Conservation (phyloP, 2,888 invertebrate species). For the Doris montereyensis region DNA sequence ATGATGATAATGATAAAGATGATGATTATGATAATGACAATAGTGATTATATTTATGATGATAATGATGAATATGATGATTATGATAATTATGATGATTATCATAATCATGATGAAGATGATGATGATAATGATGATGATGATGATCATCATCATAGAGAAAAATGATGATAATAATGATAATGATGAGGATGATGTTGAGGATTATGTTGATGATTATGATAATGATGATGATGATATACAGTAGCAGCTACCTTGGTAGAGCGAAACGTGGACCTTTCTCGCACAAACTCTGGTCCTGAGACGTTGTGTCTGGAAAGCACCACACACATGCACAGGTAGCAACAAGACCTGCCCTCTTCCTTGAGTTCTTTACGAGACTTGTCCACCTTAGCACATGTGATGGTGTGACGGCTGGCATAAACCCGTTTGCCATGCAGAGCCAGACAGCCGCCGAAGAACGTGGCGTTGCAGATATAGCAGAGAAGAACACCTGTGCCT, state of each 20-base stretch:
- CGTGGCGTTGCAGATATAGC: slow-evolving; percentile 63
- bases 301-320: slow-evolving; percentile 44
- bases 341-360: slow-evolving; percentile 40
- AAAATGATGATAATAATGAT: not conserved
- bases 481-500: slow-evolving; percentile 64
- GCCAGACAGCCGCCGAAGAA: slow-evolving; percentile 64
- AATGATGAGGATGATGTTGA: not conserved
- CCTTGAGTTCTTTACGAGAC: slow-evolving; percentile 47
- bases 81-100: not conserved
- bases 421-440: slow-evolving; percentile 57
- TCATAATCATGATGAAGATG: not conserved
- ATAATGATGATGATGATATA: not conserved
- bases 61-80: not conserved
- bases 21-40: slow-evolving; percentile 9
- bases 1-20: slow-evolving; percentile 21
- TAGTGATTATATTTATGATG: no score
- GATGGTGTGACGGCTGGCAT: slow-evolving; percentile 51
- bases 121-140: slow-evolving; percentile 29
- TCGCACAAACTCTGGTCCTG: slow-evolving; percentile 56
- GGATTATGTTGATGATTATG: not conserved
- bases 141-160: slow-evolving; percentile 17
- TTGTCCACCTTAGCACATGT: slow-evolving; percentile 47
- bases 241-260: slow-evolving; percentile 43
- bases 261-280: slow-evolving; percentile 49
- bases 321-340: slow-evolving; percentile 70